A percentile compares a stretch with the other conserved stretches of the same genome.
Conservation (phyloP, 2,888 invertebrate genomes). For the Horisme vitalbata region DNA sequence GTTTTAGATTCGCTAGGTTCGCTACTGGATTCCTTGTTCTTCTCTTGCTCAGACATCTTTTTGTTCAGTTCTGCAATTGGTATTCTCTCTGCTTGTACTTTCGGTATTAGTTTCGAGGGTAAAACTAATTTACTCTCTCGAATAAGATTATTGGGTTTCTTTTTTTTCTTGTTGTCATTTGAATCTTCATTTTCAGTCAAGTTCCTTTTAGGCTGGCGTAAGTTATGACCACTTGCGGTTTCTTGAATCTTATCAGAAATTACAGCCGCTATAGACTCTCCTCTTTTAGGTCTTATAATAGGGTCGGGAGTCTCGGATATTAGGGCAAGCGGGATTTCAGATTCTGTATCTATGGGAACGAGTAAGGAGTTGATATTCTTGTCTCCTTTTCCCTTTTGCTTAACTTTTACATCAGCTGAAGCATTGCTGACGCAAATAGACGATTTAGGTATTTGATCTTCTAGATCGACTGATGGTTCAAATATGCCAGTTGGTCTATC, state of each 20-base stretch:
- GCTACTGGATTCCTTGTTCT: slow-evolving; percentile 51
- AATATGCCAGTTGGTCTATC: slow-evolving; percentile 87
- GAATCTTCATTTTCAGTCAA: slow-evolving; percentile 62
- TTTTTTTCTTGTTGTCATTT: slow-evolving; percentile 73
- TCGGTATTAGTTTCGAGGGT: slow-evolving; percentile 64
- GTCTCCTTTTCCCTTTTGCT: slow-evolving; percentile 49
- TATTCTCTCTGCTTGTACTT: slow-evolving; percentile 68
- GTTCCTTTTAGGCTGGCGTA: slow-evolving; percentile 73
- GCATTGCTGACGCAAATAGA: slow-evolving; percentile 75
- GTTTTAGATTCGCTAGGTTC: slow-evolving; percentile 55
- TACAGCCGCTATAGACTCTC: slow-evolving; percentile 74
- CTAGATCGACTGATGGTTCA: slow-evolving; percentile 86
- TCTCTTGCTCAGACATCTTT: slow-evolving; percentile 51
- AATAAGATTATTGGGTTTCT: slow-evolving; percentile 64
- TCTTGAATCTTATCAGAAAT: slow-evolving; percentile 78
- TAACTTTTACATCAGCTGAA: slow-evolving; percentile 62
- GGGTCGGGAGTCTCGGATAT: slow-evolving; percentile 70
- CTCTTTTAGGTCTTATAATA: slow-evolving; percentile 68
- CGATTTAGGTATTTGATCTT: slow-evolving; percentile 85
- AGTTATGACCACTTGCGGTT: slow-evolving; percentile 70
- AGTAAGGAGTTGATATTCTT: slow-evolving; percentile 55
- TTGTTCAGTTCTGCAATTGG: slow-evolving; percentile 53
- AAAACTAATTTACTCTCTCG: slow-evolving; percentile 76
- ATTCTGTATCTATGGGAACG: slow-evolving; percentile 65
- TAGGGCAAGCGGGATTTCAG: slow-evolving; percentile 68